Percentiles rank a stretch among this genome's conserved stretches.
These are phyloP conservation scores for Elachura formosa DNA, from an alignment of 2,113 vertebrate genomes.

Conservation along the genomic window DNA sequence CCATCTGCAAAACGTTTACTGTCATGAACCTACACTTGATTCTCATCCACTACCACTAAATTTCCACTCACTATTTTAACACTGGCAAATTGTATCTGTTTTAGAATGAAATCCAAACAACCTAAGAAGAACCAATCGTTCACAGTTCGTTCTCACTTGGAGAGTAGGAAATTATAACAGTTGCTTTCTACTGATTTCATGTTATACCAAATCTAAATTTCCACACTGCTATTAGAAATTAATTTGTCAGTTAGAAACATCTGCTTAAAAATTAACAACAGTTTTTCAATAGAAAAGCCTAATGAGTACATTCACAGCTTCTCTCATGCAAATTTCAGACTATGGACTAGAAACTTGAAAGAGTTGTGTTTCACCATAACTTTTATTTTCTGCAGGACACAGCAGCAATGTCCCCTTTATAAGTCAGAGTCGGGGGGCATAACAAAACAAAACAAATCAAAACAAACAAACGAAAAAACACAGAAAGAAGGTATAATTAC, in stretches of 20 bases:
- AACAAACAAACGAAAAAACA: neutral
- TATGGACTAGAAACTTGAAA: neutral
- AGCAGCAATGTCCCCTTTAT: neutral
- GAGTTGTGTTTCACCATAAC: neutral
- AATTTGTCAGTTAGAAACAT: neutral
- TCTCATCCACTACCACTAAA: neutral
- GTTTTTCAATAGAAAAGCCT: neutral
- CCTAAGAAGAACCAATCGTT: neutral
- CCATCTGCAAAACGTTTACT: neutral
- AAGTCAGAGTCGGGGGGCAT: rapidly evolving
- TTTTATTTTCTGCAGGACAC: neutral
- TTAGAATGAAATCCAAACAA: constrained; percentile 8
- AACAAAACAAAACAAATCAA: neutral
- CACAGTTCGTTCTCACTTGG: neutral
- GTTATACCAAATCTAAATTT: neutral
- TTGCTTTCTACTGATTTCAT: neutral
- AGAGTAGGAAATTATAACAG: neutral
- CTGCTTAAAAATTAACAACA: neutral
- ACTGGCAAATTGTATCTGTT: neutral
- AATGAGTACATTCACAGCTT: neutral
- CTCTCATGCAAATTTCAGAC: neutral
- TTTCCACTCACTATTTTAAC: neutral
- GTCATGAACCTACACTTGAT: neutral
- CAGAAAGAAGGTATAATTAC: neutral
- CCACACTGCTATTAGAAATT: neutral